phyloP scores from a whole-genome alignment of 1,140 invertebrate species.

The Dufourea novaeangliae region DNA sequence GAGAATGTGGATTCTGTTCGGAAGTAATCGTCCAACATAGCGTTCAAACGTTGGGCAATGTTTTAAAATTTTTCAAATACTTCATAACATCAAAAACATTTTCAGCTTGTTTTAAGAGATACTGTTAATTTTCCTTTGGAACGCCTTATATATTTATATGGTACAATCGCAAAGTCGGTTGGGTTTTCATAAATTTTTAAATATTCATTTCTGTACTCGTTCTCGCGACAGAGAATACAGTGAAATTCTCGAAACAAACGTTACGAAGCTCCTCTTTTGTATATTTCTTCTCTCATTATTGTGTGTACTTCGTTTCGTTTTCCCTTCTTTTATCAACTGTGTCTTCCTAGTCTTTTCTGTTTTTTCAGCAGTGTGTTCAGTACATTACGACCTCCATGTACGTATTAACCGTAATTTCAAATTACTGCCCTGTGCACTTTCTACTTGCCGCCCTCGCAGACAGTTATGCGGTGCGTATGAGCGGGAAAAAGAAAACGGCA shows the following conservation, averaged over 20 bases:
- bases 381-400: conserved; percentile 48
- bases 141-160: background rate
- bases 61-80: too few species aligned
- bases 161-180: background rate
- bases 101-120: too few species aligned
- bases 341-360: conserved; percentile 34
- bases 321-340: conserved; percentile 27
- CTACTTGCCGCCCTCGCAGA: conserved; percentile 25
- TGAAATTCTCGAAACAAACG: conserved; percentile 15
- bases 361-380: conserved; percentile 45
- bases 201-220: background rate
- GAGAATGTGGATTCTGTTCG: too few species aligned
- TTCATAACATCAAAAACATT: too few species aligned
- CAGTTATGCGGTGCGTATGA: conserved; percentile 36
- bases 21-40: too few species aligned
- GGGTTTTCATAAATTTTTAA: background rate
- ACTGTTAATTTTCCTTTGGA: too few species aligned
- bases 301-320: background rate
- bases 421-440: conserved; percentile 38
- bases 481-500: background rate
- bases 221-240: conserved; percentile 21
- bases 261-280: background rate
- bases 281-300: conserved; percentile 42
- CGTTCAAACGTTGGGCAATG: too few species aligned
- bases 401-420: conserved; percentile 52